Evolutionary conservation across 2,797 vertebrate species (phyloP).

Genomic region (Pogoniulus pusillus): DNA sequence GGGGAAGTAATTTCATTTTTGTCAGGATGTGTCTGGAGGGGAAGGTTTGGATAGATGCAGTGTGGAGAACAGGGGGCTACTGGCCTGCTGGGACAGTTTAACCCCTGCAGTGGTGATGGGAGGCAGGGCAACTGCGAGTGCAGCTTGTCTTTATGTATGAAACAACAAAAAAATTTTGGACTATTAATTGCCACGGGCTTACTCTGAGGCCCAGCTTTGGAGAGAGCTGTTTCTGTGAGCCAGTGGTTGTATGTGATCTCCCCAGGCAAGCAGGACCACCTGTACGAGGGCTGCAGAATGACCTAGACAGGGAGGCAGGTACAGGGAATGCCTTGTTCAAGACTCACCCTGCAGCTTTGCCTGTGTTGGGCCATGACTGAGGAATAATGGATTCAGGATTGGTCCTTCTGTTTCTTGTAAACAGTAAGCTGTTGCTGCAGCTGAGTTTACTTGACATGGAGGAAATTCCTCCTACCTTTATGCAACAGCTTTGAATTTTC

Average conservation of each 20-base stretch:
- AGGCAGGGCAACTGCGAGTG: neutral
- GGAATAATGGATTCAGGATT: neutral
- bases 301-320: neutral
- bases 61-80: neutral
- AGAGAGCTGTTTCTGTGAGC: neutral
- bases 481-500: neutral
- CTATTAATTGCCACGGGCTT: neutral
- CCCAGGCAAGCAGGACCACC: neutral
- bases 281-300: neutral
- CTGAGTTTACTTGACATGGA: neutral
- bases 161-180: neutral
- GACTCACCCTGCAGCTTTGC: fast-evolving
- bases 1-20: neutral
- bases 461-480: neutral
- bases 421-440: neutral
- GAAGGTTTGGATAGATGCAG: neutral
- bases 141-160: neutral
- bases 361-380: neutral
- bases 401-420: neutral
- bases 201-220: neutral
- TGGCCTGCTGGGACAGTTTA: neutral
- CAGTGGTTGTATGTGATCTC: neutral
- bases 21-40: neutral
- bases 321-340: neutral
- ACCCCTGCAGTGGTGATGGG: neutral